Evolutionary conservation across 2,113 vertebrate species (phyloP).

Genomic region (Leptosomus discolor): DNA sequence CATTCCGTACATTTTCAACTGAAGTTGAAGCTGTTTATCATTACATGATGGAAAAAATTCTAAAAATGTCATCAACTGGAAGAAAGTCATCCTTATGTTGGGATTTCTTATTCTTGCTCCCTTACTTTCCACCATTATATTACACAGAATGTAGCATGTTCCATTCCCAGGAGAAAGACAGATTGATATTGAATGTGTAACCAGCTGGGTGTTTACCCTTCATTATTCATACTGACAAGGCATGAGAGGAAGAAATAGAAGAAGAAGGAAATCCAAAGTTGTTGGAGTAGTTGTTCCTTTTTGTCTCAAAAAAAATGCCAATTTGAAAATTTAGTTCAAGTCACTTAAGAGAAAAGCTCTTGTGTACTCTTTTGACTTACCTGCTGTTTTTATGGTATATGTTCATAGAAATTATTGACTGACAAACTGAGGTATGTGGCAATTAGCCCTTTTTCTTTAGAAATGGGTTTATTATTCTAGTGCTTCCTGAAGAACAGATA

Average conservation of each 20-base stretch:
- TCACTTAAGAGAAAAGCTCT: not conserved
- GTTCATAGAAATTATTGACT: not conserved
- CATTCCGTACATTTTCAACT: not conserved
- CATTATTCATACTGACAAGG: conserved; percentile 34
- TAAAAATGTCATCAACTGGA: not conserved
- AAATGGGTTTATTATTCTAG: not conserved
- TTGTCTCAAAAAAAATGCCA: not conserved
- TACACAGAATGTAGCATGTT: not conserved
- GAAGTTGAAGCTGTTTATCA: not conserved
- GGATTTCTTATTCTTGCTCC: not conserved
- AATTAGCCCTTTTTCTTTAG: not conserved
- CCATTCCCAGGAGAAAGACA: not conserved
- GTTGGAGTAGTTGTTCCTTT: not conserved
- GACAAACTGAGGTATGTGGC: not conserved
- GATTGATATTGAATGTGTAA: conserved; percentile 2
- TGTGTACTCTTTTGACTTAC: not conserved
- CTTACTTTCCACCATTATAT: not conserved
- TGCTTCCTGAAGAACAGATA: not conserved
- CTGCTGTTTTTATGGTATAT: not conserved
- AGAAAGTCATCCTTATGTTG: not conserved
- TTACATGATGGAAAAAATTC: not conserved
- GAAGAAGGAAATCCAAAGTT: not conserved
- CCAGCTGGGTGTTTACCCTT: conserved; percentile 25
- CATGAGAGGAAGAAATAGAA: not conserved
- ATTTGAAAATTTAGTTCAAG: not conserved